Evolutionary conservation across 2,888 invertebrate species (phyloP).

Genomic region (Thalpophila matura): DNA sequence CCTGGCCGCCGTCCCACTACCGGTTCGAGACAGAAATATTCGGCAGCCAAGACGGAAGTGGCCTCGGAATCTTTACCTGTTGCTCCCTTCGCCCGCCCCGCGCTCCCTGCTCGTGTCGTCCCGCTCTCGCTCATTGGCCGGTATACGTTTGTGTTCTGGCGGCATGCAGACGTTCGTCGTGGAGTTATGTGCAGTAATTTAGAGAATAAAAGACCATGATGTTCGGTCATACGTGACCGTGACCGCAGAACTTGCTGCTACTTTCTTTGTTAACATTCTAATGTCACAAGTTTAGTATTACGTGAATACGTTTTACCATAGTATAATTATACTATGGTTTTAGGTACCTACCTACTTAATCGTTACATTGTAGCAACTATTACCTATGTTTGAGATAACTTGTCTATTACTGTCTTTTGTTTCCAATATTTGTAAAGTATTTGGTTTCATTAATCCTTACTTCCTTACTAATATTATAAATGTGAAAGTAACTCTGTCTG

Average conservation of each 20-base stretch:
- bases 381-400: constrained; percentile 13
- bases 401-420: too few species aligned
- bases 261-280: constrained; percentile 81
- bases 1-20: constrained; percentile 90
- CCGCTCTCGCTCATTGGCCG: constrained; percentile 76
- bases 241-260: constrained; percentile 84
- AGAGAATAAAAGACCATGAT: constrained; percentile 85
- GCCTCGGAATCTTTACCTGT: constrained; percentile 91
- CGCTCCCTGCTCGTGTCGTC: constrained; percentile 78
- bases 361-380: constrained; percentile 29
- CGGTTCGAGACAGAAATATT: constrained; percentile 91
- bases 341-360: too few species aligned
- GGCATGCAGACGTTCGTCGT: constrained; percentile 78
- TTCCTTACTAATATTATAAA: too few species aligned
- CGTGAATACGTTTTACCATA: constrained; percentile 47
- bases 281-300: constrained; percentile 64
- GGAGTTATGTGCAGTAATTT: constrained; percentile 86
- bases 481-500: too few species aligned
- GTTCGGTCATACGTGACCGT: constrained; percentile 86
- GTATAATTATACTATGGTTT: too few species aligned
- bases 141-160: constrained; percentile 70
- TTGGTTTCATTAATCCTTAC: too few species aligned
- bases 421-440: too few species aligned
- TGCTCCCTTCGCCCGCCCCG: constrained; percentile 89
- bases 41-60: constrained; percentile 91